Evolutionary conservation across 2,797 vertebrate species (phyloP), one percentile per base, ranked within the genome.

Genomic region (Lagocephalus sceleratus): DNA sequence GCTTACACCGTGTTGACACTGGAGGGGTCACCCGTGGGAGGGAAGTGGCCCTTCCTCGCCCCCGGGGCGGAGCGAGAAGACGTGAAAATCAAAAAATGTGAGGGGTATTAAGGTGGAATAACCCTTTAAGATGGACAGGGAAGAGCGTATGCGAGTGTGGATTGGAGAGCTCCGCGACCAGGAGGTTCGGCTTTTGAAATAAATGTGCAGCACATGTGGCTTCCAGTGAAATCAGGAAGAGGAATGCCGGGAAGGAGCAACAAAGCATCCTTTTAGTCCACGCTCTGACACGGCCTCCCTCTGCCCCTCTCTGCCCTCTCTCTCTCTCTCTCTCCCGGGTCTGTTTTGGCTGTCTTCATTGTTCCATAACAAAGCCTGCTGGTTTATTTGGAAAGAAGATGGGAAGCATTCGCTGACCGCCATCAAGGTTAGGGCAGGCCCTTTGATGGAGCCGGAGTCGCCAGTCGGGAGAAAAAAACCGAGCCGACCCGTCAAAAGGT

Each of bases 331-430:
- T 19, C 66, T 66, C 64, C 54, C 68, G 56, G 62, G 42, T 26
- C 47, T 80, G 83, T 88, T 66, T 78, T 85, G 86, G 73, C 83
- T 86, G 75, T 78, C 68, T 74, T 73, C 71, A 81, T 78, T 85
- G 84, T 85, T 87, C 83, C 88, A 58, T 75, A 65, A 76, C 82
- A 82, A 82, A 81, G 73, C 70, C 58, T 60, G 68, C 69, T 64
- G 57, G 77, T 83, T 84, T 79, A 66, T 81, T 75, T 79, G 68
- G 57, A 78, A 23, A 69, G 58, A 71, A 73, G 71, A 70, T 29
- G 57, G 57, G 63, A 62, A 51, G 39, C 51, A 45, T 60, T 75
- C 49, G 54, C 60, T 45, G 8, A 47, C 66, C 54, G 15, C 51
- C 42, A 44, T 71, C 62, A 40, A 29, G 29, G 29, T 29, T 29